Evolutionary conservation across 2,797 vertebrate species (phyloP).

Genomic region (Netta rufina): DNA sequence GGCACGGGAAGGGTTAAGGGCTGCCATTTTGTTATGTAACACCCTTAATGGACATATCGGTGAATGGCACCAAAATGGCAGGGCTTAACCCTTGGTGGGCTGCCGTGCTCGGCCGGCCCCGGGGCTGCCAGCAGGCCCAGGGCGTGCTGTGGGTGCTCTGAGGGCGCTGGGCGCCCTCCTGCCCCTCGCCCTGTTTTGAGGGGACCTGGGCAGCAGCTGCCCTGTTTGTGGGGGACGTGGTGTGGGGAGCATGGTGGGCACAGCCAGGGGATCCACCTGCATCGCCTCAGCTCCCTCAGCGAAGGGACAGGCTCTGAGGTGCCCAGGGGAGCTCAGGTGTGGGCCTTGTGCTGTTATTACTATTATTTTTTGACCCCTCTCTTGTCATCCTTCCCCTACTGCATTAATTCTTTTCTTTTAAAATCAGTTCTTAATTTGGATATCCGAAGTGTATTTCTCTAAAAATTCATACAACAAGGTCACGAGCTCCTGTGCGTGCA

Average conservation of each 20-base stretch:
- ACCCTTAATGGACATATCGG: constrained; percentile 75
- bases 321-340: neutral
- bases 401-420: neutral
- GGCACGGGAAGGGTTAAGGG: constrained; percentile 74
- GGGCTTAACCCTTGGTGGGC: constrained; percentile 75
- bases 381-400: neutral
- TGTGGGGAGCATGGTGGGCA: neutral
- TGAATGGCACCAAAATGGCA: constrained; percentile 80
- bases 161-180: neutral
- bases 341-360: neutral
- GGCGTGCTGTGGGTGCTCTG: too few species aligned
- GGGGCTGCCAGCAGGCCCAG: neutral
- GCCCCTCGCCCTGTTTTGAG: neutral
- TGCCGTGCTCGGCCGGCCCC: neutral
- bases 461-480: neutral
- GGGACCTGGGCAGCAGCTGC: too few species aligned
- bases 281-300: too few species aligned
- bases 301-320: neutral
- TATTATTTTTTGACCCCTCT: neutral
- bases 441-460: neutral
- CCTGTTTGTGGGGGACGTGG: neutral
- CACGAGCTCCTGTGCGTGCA: neutral
- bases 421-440: neutral
- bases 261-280: too few species aligned
- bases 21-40: constrained; percentile 82